These are phyloP conservation scores for Cotesia congregata DNA, from an alignment of 2,888 invertebrate genomes.

Conservation along the genomic window DNA sequence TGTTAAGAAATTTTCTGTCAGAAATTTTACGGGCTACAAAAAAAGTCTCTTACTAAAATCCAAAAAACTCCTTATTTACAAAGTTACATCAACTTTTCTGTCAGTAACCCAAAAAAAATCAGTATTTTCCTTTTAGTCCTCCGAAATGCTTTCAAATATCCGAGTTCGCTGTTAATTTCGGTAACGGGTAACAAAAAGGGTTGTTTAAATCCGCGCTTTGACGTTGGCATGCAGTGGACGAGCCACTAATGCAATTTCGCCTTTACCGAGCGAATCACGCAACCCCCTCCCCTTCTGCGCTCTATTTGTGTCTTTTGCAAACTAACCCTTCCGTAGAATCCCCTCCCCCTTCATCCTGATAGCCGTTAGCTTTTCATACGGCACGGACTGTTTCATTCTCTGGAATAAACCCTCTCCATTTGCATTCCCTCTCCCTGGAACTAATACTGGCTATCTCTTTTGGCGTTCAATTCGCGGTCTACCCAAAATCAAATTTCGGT, in stretches of 20 bases:
- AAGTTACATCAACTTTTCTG: too few species aligned
- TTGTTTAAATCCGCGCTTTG: conserved; percentile 24
- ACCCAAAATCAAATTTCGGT: conserved; percentile 27
- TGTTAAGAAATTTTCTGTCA: too few species aligned
- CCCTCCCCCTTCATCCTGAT: not conserved
- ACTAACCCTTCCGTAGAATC: not conserved
- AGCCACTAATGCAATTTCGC: conserved; percentile 35
- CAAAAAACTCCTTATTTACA: too few species aligned
- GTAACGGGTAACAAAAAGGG: conserved; percentile 15
- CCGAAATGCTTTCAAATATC: not conserved
- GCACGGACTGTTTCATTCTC: conserved; percentile 10
- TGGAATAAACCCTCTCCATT: conserved; percentile 12
- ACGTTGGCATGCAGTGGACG: conserved; percentile 37
- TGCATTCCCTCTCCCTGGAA: not conserved
- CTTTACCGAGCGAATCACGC: conserved; percentile 26
- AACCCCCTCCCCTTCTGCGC: conserved; percentile 11
- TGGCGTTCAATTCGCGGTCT: conserved; percentile 36
- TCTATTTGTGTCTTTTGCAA: conserved; percentile 24
- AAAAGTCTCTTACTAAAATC: too few species aligned
- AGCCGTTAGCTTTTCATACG: not conserved
- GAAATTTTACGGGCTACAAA: too few species aligned
- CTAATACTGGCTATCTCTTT: conserved; percentile 29
- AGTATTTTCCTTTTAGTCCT: too few species aligned
- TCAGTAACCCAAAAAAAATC: too few species aligned
- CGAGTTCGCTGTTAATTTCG: not conserved